Evolutionary conservation across 2,113 vertebrate species (phyloP).

Genomic region (Thunnus thynnus): DNA sequence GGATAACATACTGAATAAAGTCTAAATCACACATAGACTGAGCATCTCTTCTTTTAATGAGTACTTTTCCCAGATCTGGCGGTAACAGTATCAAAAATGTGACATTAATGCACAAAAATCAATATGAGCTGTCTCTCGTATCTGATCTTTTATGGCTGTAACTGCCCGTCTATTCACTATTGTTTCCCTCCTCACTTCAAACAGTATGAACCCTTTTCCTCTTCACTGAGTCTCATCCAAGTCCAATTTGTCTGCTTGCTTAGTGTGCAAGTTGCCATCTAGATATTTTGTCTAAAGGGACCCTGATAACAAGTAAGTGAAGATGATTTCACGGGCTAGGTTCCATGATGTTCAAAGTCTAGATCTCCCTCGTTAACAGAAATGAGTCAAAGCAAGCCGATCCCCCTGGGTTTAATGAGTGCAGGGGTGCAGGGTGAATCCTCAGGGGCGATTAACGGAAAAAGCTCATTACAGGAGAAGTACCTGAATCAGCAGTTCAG

Average conservation of each 20-base stretch:
- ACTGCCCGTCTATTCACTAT: neutral
- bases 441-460: slow-evolving; percentile 10
- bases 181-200: neutral
- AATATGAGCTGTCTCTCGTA: neutral
- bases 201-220: neutral
- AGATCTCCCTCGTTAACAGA: slow-evolving; percentile 24
- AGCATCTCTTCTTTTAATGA: no score
- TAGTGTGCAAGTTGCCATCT: neutral
- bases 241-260: neutral
- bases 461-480: slow-evolving; percentile 33
- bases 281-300: neutral
- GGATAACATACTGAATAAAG: no score
- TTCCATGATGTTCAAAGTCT: neutral
- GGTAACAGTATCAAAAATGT: no score
- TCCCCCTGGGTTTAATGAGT: neutral
- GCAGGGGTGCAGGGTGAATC: neutral
- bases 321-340: neutral
- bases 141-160: neutral
- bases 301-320: slow-evolving; percentile 1
- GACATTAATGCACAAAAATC: no score
- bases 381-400: slow-evolving; percentile 3
- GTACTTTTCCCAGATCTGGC: no score
- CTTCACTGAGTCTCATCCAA: neutral
- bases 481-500: slow-evolving; percentile 27
- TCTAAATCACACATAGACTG: no score